Evolutionary conservation across 2,113 vertebrate genomes (phyloP), one percentile per base, ranked within the genome.

Genomic region (Leuciscus idus): DNA sequence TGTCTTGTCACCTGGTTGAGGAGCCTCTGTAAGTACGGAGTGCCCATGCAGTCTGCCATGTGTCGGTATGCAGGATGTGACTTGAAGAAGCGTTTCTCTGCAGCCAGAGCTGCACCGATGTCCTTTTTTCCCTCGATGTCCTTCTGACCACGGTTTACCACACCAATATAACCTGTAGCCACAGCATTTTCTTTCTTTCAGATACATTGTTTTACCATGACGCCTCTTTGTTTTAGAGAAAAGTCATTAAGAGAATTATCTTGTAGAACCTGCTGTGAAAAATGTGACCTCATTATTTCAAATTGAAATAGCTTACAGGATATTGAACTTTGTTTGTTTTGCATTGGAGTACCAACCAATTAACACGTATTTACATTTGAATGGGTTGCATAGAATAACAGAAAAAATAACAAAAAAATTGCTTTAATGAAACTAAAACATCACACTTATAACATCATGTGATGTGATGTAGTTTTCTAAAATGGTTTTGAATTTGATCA

Each of bases 101-200:
- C 95, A 83, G 92, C 64, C 87, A 96, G 91, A 28, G 96, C 95
- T 0, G 94, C 93, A 19, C 94, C 92, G 74, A 97, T 95, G 88
- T 96, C 95, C 89, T 96, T 97, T 89, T 95, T 96, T 19, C 95
- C 96, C 28, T 96, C 95, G 39, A 97, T 96, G 92, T 97, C 96
- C 92, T 95, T 96, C 92, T 97, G 96, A 88, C 96, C 96, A 84
- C 95, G 95, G 91, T 97, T 97, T 61, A 97, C 96, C 76, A 96
- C 95, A 21, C 97, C 96, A 55, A 96, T 90, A 82, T 96, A 97
- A 84, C 96, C 96, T 97, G 90, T 21, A 61, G 9, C 77, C 61
- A 88, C 30, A 81, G 72, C 66, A 68, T 43, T 43, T 43, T 1
- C 39, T 2, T 72, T 43, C 19, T 72, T 72, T 23, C 19, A 43